phyloP scores from a whole-genome alignment of 2,797 vertebrate species.

The Sebastes kiyomatsui region DNA sequence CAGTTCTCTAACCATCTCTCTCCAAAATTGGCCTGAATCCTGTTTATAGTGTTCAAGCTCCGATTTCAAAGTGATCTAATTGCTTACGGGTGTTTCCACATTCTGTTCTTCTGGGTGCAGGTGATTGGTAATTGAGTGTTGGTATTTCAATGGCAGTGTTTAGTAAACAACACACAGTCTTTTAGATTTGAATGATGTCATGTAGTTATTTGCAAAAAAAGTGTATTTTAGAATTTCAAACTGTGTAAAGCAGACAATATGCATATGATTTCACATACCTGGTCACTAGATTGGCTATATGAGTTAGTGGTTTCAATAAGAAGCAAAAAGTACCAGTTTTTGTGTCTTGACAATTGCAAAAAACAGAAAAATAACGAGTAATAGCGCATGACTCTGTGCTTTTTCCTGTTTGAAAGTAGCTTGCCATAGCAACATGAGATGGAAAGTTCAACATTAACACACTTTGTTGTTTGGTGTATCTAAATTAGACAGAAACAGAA shows the following conservation, averaged over 20 bases:
- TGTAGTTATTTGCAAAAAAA: neutral
- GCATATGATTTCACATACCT: neutral
- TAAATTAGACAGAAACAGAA: slow-evolving; percentile 18
- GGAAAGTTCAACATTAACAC: slow-evolving; percentile 37
- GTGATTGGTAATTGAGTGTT: too few relatives aligned
- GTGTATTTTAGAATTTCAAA: neutral
- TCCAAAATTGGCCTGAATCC: neutral
- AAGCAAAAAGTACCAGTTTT: neutral
- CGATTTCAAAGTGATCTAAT: too few relatives aligned
- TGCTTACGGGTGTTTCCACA: too few relatives aligned
- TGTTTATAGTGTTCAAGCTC: too few relatives aligned
- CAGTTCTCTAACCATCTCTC: too few relatives aligned
- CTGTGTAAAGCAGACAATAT: neutral
- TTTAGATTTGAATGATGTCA: too few relatives aligned
- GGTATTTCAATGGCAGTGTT: too few relatives aligned
- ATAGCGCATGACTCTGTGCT: neutral
- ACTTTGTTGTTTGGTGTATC: neutral
- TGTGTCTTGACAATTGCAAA: neutral
- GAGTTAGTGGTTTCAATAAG: neutral
- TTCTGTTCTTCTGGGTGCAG: too few relatives aligned
- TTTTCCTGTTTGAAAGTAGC: slow-evolving; percentile 19
- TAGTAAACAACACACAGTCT: too few relatives aligned
- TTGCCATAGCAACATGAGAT: neutral
- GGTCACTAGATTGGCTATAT: accelerated
- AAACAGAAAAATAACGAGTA: neutral